Evolutionary conservation across 2,888 invertebrate species (phyloP).

Genomic region (Phymatocera aterrima): DNA sequence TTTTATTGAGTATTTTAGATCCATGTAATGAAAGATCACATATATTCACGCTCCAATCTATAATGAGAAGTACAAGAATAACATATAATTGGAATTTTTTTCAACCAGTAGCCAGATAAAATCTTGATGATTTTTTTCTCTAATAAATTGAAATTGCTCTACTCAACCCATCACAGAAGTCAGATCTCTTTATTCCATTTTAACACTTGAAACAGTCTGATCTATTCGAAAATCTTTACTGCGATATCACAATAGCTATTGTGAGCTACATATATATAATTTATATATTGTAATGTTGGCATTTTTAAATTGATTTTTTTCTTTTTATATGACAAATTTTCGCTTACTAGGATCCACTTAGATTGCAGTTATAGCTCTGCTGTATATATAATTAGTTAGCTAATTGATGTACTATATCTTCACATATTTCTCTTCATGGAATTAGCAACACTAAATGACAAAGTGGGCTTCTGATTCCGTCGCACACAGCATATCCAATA

Average conservation of each 20-base stretch:
- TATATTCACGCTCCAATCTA: not conserved
- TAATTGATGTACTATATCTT: not conserved
- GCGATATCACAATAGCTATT: not conserved
- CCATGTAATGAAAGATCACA: not conserved
- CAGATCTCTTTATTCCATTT: not conserved
- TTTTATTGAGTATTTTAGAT: not conserved
- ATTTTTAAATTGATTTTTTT: slow-evolving; percentile 1
- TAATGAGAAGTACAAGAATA: not conserved
- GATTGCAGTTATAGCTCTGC: not conserved
- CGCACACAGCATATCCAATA: not conserved
- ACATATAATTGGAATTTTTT: not conserved
- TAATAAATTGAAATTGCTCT: not conserved
- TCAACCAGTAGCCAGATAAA: not conserved
- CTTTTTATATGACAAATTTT: not conserved
- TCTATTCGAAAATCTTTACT: not conserved
- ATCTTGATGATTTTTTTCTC: not conserved
- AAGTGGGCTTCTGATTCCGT: not conserved
- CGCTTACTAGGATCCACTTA: not conserved
- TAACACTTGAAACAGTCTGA: not conserved
- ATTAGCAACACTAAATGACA: slow-evolving; percentile 1
- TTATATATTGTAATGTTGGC: too few relatives aligned
- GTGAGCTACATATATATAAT: not conserved
- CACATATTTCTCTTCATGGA: not conserved
- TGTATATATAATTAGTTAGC: not conserved
- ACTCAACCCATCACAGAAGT: not conserved